phyloP scores from a whole-genome alignment of 2,888 invertebrate genomes.

The Abscondita cerata region DNA sequence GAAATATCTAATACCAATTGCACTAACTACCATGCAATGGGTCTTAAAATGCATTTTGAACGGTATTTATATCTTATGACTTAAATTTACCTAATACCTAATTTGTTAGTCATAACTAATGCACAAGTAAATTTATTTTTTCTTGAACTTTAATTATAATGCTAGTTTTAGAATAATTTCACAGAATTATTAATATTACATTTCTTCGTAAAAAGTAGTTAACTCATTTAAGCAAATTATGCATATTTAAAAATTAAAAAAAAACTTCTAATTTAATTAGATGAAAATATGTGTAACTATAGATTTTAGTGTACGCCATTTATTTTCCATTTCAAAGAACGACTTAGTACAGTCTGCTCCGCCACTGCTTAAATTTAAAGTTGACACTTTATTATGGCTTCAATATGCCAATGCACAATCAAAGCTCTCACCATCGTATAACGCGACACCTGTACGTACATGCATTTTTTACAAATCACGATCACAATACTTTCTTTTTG shows the following conservation, averaged over 20 bases:
- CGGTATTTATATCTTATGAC: background rate
- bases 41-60: background rate
- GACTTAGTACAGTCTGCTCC: background rate
- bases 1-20: background rate
- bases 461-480: too few relatives aligned
- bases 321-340: background rate
- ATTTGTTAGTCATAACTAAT: background rate
- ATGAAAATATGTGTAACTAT: slow-evolving; percentile 1
- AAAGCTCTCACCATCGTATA: slow-evolving; percentile 1
- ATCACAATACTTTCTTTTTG: too few relatives aligned
- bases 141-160: background rate
- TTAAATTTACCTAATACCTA: background rate
- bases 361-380: slow-evolving; percentile 3
- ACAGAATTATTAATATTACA: background rate
- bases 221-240: too few relatives aligned
- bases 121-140: background rate
- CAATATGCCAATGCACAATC: slow-evolving; percentile 1
- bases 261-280: slow-evolving; percentile 3
- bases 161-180: background rate
- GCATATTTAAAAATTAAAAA: background rate
- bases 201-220: too few relatives aligned
- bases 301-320: background rate
- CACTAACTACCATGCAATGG: background rate
- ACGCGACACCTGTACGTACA: background rate
- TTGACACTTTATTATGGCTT: slow-evolving; percentile 3